Base-by-base conservation (phyloP, 1,140 invertebrate genomes). In the Euschistus heros region DNA sequence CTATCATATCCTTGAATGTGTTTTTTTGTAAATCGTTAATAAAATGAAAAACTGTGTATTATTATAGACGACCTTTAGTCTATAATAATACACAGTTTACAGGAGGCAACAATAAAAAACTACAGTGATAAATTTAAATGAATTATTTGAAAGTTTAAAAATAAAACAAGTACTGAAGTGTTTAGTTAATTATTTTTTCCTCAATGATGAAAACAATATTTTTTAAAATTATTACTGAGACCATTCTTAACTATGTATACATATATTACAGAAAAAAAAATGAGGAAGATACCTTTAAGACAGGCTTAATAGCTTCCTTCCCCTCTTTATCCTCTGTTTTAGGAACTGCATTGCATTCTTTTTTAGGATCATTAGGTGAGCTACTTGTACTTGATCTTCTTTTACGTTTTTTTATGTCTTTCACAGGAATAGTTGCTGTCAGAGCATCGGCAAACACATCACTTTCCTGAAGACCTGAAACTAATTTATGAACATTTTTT, bases 361-460 rank as follows among this genome's bases (percentile, higher is more conserved):
- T 68, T 52, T 69, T 70, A 13, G 59, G 50, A n/a, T 68, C 62
- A 17, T 42, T 27, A n/a, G 59, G 42, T 27, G 71, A 78, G 65
- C 88, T 85, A 71, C 84, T 84, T 2, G 83, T 82, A 7, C 83
- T 84, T 2, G 79, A 79, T 70, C 84, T 78, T n/a, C 88, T 79
- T 75, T 91, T 91, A 44, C 85, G 78, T 70, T 89, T 91, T 61
- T 84, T 82, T 0, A 85, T 82, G 69, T 89, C 84, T 78, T 89
- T 86, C 74, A 87, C 84, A 6, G 86, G 82, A 2, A 83, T 82
- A 15, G 82, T 82, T 63, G 83, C 80, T 47, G 71, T 75, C n/a
- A 96, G 74, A 2, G 90, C 91, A 76, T 94, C 91, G 84, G 93
- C 94, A 73, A 96, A 95, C 75, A 91, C 85, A 73, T 89, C 90